Evolutionary conservation across 2,113 vertebrate genomes (phyloP), one percentile per base, ranked within the genome.

Genomic region (Rhizomys pruinosus): DNA sequence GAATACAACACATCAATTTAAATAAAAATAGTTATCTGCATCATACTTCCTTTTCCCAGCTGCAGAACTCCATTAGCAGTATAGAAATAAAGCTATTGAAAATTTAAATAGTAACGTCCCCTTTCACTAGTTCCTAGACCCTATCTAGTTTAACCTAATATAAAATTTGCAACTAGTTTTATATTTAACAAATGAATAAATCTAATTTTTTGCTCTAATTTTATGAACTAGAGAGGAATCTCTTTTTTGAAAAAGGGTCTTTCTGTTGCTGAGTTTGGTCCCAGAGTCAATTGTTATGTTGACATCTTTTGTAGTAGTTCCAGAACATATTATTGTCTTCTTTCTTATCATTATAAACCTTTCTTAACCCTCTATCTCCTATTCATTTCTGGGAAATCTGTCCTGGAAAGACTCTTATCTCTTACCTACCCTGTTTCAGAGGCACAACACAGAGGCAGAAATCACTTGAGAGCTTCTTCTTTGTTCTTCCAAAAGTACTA

Each of bases 1-100:
- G 96, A 97, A 97, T 95, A 96, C 95, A 97, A 93, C 94, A 91
- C 95, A 96, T 61, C 82, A 89, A 96, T 96, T 97, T 96, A 97
- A 97, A 97, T 97, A 97, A 96, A 97, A 97, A 97, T 97, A 97
- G 94, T 97, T 94, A 91, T 95, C 89, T 96, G 94, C 95, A 89
- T 91, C 80, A 89, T 61, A 61, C 84, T 80, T 97, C 92, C 84
- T 76, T 85, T 85, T 92, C 76, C 94, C 97, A 97, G 96, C 97
- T 97, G 96, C 89, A 81, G 88, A 87, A 74, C 71, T 80, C 82
- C 87, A 74, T 93, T 95, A 94, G 91, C 87, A 84, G 69, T 95
- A 95, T 95, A 96, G 97, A 95, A 97, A 96, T 95, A 94, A 95
- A 96, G 86, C 86, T 82, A 79, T 93, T 96, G 92, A 91, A 96